Evolutionary conservation across 2,113 vertebrate species (phyloP), one percentile per base, ranked within the genome.

Genomic region (Pituophis catenifer): DNA sequence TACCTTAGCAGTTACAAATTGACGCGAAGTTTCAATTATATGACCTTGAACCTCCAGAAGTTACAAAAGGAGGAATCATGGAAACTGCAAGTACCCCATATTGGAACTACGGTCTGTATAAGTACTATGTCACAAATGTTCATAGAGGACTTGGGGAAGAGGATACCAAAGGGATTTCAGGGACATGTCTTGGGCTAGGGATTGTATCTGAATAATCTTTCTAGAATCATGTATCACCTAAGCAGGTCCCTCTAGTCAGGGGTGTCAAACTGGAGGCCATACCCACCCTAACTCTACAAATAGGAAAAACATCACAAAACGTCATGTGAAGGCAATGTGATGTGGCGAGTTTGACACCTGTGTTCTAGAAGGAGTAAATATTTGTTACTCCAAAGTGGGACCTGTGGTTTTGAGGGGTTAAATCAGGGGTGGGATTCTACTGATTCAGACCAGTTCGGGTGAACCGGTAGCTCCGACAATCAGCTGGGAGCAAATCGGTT

Each of bases 251-350:
- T 33, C 8, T 86, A 29, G 21, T 4, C 23, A 59, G 21, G 8
- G 0, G 8, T 24, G 58, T 59, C 58, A 59, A 59, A 59, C 8
- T 24, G 21, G 58, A 2, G 5, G 17, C 55, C 17, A 57, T 5
- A 1, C 17, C 55, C 55, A 57, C 55, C 17, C 15, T 5, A 57
- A 0, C 15, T 6, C 54, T 1, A 15, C 0, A 0, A 55, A 17
- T 55, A 3, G 54, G 3, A 17, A 55, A 55, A 55, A 58, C 7
- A 0, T 59, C 8, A 59, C 23, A 21, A 57, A 57, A 57, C 5
- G 0, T 57, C 17, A 15, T 5, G 5, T 19, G 17, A 57, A 0
- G 4, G 55, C 55, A 57, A 57, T 57, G 55, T 57, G 58, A 59
- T 8, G 23, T 1, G 2, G 21, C 8, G 8, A 3, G 58, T 59